These are phyloP conservation scores for Phalloptychus januarius DNA, from an alignment of 2,797 vertebrate genomes.

Conservation along the genomic window DNA sequence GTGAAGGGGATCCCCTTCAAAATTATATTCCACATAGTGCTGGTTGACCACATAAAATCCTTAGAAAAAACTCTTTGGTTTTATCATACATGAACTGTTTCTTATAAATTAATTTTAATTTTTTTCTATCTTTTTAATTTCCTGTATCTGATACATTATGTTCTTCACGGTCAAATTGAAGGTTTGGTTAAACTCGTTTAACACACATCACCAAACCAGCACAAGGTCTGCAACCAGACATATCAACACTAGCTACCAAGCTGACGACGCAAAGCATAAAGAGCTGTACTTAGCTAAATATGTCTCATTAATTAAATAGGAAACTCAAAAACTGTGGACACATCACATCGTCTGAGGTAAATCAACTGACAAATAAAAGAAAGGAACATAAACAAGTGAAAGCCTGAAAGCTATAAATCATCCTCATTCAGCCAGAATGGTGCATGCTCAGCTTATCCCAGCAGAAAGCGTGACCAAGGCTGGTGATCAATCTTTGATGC, in stretches of 20 bases:
- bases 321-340: not conserved
- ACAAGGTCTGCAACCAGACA: not conserved
- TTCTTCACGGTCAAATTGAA: too few species aligned
- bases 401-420: not conserved
- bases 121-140: too few species aligned
- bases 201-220: not conserved
- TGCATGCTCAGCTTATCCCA: not conserved
- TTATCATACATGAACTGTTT: not conserved
- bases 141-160: too few species aligned
- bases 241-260: not conserved
- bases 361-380: slow-evolving; percentile 13
- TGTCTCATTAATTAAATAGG: not conserved
- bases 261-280: slow-evolving; percentile 2
- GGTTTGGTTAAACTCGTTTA: not conserved
- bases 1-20: not conserved
- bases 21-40: not conserved
- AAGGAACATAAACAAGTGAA: not conserved
- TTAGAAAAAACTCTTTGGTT: not conserved
- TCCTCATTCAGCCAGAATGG: not conserved
- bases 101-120: too few species aligned
- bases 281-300: not conserved
- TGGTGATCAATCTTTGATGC: not conserved
- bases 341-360: not conserved
- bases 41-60: not conserved
- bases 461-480: slow-evolving; percentile 10